A percentile compares a stretch with the other conserved stretches of the same genome.
phyloP scores from a whole-genome alignment of 35 echinoderm and acorn worm genomes.

The Apostichopus californicus region DNA sequence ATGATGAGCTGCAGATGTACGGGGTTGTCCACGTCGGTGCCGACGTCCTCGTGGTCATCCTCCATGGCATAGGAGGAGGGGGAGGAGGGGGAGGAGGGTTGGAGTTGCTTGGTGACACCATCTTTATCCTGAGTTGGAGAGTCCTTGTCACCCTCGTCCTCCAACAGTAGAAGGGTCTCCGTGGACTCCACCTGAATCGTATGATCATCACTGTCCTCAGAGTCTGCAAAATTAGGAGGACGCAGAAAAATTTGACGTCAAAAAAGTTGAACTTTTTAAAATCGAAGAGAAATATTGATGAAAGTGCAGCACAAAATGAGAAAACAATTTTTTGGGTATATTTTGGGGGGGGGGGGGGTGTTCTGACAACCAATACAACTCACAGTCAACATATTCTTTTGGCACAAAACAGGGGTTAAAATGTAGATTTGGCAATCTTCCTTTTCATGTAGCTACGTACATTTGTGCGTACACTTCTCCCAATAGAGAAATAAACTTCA shows the following conservation, averaged over 20 bases:
- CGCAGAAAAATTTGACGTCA: not conserved
- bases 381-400: too few species aligned
- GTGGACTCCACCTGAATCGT: conserved; percentile 25
- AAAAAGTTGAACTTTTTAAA: too few species aligned
- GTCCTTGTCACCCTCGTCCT: not conserved
- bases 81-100: not conserved
- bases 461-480: too few species aligned
- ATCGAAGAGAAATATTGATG: too few species aligned
- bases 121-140: not conserved
- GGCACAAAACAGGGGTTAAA: too few species aligned
- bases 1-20: not conserved
- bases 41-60: not conserved
- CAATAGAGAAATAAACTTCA: too few species aligned
- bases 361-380: too few species aligned
- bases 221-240: not conserved
- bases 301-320: too few species aligned
- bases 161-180: not conserved
- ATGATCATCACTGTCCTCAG: conserved; percentile 35
- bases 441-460: too few species aligned
- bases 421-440: too few species aligned
- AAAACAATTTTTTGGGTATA: too few species aligned
- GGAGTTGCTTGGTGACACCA: not conserved
- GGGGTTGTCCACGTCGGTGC: conserved; percentile 31
- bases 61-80: not conserved
- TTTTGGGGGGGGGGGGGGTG: too few species aligned